These are phyloP conservation scores for Aphelinus atriplicis DNA, from an alignment of 1,140 invertebrate genomes.

Conservation along the genomic window DNA sequence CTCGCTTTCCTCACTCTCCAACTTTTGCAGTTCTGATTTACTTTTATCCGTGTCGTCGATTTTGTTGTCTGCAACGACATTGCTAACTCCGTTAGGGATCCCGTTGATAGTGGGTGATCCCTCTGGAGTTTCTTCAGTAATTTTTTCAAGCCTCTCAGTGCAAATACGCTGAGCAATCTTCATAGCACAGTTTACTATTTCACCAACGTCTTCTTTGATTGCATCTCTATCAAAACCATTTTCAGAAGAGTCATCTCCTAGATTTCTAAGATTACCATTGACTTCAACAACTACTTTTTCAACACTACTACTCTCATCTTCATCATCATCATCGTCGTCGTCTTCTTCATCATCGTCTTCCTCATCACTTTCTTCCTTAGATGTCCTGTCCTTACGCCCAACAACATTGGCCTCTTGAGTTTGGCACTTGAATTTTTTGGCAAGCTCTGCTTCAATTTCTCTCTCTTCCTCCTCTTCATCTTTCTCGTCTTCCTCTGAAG, in stretches of 20 bases:
- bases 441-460: constrained; percentile 27
- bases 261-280: constrained; percentile 41
- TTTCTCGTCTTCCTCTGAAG: constrained; percentile 10
- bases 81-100: not conserved
- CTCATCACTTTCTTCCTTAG: constrained; percentile 24
- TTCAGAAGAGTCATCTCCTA: constrained; percentile 6
- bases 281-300: constrained; percentile 20
- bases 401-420: not conserved
- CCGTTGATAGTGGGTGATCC: not conserved
- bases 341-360: constrained; percentile 13
- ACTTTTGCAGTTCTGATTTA: constrained; percentile 27
- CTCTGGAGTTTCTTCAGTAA: constrained; percentile 28
- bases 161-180: constrained; percentile 24
- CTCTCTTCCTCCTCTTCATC: constrained; percentile 29
- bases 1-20: constrained; percentile 13
- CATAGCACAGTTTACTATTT: constrained; percentile 34
- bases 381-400: not conserved
- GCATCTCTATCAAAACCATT: constrained; percentile 12
- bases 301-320: too few relatives aligned
- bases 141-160: constrained; percentile 33
- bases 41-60: constrained; percentile 13
- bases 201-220: constrained; percentile 26
- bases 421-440: constrained; percentile 36
- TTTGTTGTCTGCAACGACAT: not conserved
- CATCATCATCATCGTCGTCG: not conserved